A percentile compares a stretch with the other conserved stretches of the same genome.
Evolutionary conservation across 2,888 invertebrate genomes (phyloP).

Genomic region (Leptothorax acervorum): DNA sequence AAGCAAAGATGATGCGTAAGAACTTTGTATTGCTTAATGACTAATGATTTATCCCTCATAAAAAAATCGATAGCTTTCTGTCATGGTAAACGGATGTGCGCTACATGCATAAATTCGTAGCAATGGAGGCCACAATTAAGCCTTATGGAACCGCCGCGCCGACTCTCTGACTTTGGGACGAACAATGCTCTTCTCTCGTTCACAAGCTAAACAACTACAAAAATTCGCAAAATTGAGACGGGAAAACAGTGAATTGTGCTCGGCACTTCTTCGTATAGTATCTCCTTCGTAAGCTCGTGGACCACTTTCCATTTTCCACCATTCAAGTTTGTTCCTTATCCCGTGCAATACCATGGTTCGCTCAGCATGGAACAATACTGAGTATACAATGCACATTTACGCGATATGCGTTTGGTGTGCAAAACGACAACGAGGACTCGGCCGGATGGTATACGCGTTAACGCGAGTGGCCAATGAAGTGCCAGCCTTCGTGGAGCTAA

Average conservation of each 20-base stretch:
- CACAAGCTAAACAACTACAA: background rate
- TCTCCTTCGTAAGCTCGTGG: background rate
- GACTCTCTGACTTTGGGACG: slow-evolving; percentile 1
- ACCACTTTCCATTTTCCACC: slow-evolving; percentile 49
- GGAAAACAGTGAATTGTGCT: slow-evolving; percentile 24
- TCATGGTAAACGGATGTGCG: background rate
- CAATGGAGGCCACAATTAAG: slow-evolving; percentile 11
- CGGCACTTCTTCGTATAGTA: slow-evolving; percentile 28
- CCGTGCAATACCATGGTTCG: slow-evolving; percentile 33
- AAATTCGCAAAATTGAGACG: slow-evolving; percentile 29
- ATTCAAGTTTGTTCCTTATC: slow-evolving; percentile 40
- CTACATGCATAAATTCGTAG: background rate
- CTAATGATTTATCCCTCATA: background rate
- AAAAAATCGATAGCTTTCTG: background rate
- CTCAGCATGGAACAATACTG: slow-evolving; percentile 57
- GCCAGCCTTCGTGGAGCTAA: slow-evolving; percentile 53
- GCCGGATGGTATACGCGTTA: slow-evolving; percentile 45
- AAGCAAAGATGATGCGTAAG: background rate
- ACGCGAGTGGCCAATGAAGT: slow-evolving; percentile 59
- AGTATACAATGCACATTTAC: slow-evolving; percentile 49
- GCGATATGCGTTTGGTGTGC: slow-evolving; percentile 46
- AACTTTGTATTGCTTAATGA: slow-evolving; percentile 1
- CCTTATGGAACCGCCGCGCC: background rate
- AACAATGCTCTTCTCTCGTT: slow-evolving; percentile 32
- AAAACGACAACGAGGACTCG: slow-evolving; percentile 55